phyloP scores from a whole-genome alignment of 2,888 invertebrate genomes.

The Lamproptera curius region DNA sequence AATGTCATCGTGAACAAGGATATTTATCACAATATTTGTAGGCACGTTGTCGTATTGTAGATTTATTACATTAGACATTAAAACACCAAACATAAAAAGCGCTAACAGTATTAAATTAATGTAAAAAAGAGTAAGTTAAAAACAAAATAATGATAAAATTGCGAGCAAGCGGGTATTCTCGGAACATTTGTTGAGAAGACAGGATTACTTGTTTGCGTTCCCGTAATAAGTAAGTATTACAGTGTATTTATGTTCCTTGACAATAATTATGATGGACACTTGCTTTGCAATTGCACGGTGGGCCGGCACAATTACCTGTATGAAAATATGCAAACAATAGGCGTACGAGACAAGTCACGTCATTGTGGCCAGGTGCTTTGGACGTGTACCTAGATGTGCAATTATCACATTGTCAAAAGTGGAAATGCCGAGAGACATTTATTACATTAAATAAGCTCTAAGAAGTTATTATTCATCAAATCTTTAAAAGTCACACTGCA shows the following conservation, averaged over 20 bases:
- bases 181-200: not conserved
- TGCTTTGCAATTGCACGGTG: no score
- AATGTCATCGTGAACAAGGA: not conserved
- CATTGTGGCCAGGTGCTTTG: not conserved
- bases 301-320: not conserved
- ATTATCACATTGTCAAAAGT: not conserved
- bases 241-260: not conserved
- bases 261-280: not conserved
- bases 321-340: conserved; percentile 1
- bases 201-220: not conserved
- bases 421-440: no score
- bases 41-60: not conserved
- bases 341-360: not conserved
- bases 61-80: not conserved
- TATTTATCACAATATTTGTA: not conserved
- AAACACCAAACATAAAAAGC: no score
- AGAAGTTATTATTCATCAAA: not conserved
- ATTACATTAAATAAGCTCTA: no score
- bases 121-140: not conserved
- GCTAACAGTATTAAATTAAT: not conserved
- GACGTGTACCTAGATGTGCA: not conserved
- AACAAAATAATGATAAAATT: not conserved
- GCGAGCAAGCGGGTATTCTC: not conserved
- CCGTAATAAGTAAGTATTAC: not conserved
- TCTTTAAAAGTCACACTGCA: no score